Evolutionary conservation across 2,797 vertebrate species (phyloP).

Genomic region (Oophaga sylvatica): DNA sequence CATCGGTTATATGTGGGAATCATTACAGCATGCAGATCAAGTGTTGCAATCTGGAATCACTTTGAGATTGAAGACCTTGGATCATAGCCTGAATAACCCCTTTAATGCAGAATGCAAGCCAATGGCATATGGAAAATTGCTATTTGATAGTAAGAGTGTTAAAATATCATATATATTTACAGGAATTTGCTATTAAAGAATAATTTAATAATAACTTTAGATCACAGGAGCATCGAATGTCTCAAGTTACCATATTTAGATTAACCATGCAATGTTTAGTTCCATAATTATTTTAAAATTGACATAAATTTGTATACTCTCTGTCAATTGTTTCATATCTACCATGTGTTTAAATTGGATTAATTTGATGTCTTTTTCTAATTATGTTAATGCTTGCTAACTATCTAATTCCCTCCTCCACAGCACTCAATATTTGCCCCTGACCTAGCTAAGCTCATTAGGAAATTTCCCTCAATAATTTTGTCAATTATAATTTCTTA

Average conservation of each 20-base stretch:
- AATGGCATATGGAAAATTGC: too few species aligned
- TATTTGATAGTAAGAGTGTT: too few species aligned
- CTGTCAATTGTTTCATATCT: conserved; percentile 17
- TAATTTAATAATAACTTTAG: neutral
- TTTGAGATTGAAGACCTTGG: too few species aligned
- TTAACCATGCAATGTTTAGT: neutral
- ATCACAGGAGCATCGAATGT: neutral
- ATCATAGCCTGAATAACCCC: too few species aligned
- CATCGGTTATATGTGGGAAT: too few species aligned
- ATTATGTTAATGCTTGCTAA: conserved; percentile 51
- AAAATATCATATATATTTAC: neutral
- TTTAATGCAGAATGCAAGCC: neutral
- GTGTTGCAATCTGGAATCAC: too few species aligned
- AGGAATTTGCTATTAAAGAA: neutral
- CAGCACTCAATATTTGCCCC: conserved; percentile 49
- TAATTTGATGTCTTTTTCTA: conserved; percentile 45
- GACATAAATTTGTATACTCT: neutral
- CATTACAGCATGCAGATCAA: too few species aligned
- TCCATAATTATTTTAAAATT: neutral
- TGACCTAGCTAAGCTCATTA: conserved; percentile 59
- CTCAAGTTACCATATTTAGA: neutral
- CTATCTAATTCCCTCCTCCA: conserved; percentile 50
- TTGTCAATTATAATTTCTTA: conserved; percentile 59
- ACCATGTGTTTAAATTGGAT: conserved; percentile 17
- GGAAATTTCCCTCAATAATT: conserved; percentile 53